These are phyloP conservation scores for Chrysemys picta DNA, from an alignment of 2,113 vertebrate species.

Conservation along the genomic window DNA sequence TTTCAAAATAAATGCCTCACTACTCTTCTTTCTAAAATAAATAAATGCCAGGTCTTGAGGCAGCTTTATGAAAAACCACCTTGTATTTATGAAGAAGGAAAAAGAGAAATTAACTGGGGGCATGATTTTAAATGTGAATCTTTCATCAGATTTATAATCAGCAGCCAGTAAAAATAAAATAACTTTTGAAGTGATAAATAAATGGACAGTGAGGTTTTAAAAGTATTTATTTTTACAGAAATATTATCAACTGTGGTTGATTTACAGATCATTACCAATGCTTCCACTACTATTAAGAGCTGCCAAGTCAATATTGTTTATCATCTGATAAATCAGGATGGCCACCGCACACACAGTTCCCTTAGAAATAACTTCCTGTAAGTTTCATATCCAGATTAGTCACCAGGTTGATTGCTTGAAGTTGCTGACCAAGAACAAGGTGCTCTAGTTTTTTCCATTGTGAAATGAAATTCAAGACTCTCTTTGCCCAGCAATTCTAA, in stretches of 20 bases:
- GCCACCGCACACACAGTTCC: neutral
- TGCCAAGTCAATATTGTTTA: neutral
- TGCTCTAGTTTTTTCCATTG: neutral
- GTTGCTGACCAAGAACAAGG: neutral
- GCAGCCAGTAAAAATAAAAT: neutral
- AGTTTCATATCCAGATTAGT: neutral
- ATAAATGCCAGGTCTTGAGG: neutral
- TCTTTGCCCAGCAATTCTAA: neutral
- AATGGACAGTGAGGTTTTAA: neutral
- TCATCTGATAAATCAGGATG: neutral
- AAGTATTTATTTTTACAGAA: neutral
- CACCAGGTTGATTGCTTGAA: neutral
- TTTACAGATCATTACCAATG: neutral
- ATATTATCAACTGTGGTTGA: neutral
- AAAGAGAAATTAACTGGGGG: accelerated
- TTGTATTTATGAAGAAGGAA: neutral
- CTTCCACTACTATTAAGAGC: neutral
- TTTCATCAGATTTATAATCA: neutral
- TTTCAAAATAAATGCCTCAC: neutral
- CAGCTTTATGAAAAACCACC: neutral
- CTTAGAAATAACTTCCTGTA: neutral
- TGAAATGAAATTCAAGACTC: neutral
- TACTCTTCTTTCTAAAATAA: neutral
- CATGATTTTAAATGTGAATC: neutral
- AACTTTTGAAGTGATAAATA: neutral